A percentile compares a stretch with the other conserved stretches of the same genome.
These are phyloP conservation scores for Platalea minor DNA, from an alignment of 2,797 vertebrate species.

Conservation along the genomic window DNA sequence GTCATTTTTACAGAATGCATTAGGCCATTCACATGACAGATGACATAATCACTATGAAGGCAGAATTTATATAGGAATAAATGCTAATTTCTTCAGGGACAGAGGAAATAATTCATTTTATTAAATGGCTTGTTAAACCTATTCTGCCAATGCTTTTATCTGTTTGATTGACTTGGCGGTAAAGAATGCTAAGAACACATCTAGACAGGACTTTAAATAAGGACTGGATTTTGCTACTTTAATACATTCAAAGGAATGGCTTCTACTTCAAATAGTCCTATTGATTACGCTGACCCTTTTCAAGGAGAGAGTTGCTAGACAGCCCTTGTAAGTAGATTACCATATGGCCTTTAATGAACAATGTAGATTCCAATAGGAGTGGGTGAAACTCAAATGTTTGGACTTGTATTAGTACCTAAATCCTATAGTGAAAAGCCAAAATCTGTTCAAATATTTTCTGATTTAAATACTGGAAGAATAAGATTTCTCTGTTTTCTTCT, in stretches of 20 bases:
- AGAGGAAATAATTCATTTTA: not conserved
- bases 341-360: not conserved
- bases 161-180: not conserved
- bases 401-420: not conserved
- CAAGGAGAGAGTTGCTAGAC: not conserved
- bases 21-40: not conserved
- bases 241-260: not conserved
- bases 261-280: not conserved
- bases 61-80: not conserved
- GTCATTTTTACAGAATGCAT: not conserved
- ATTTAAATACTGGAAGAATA: not conserved
- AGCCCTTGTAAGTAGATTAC: not conserved
- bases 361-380: not conserved
- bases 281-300: not conserved
- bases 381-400: not conserved
- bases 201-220: not conserved
- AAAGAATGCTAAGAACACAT: not conserved
- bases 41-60: not conserved
- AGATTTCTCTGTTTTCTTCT: not conserved
- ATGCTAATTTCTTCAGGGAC: not conserved
- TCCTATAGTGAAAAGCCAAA: not conserved
- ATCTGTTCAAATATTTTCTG: not conserved
- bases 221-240: not conserved
- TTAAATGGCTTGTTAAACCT: slow-evolving; percentile 26
- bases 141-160: not conserved